Percentiles rank a stretch among this genome's conserved stretches.
Evolutionary conservation across 2,797 vertebrate genomes (phyloP).

Genomic region (Rhinella marina): DNA sequence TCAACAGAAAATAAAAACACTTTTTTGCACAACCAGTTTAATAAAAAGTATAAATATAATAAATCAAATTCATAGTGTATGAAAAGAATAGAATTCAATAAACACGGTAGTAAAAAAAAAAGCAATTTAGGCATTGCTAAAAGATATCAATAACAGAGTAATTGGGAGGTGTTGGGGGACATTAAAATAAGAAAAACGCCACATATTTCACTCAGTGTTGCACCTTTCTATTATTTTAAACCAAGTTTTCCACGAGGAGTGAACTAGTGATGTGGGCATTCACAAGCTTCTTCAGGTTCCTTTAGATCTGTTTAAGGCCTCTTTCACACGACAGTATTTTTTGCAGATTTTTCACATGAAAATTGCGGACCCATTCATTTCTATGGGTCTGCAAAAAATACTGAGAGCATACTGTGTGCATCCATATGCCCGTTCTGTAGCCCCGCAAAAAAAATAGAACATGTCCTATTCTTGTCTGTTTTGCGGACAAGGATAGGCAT

Average conservation of each 20-base stretch:
- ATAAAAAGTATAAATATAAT: background rate
- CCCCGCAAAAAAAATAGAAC: too few species aligned
- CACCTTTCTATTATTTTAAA: background rate
- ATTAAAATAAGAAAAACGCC: background rate
- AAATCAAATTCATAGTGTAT: background rate
- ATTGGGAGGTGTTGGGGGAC: background rate
- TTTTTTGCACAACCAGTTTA: background rate
- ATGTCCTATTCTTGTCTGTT: too few species aligned
- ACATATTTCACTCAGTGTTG: background rate
- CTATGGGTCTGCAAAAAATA: too few species aligned
- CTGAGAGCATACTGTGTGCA: too few species aligned
- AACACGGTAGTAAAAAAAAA: background rate
- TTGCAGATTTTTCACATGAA: too few species aligned
- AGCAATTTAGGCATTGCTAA: background rate
- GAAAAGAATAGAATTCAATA: background rate
- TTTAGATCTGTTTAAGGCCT: too few species aligned
- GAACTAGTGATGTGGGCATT: background rate
- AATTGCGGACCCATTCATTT: too few species aligned
- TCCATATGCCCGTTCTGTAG: too few species aligned
- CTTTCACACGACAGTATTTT: too few species aligned
- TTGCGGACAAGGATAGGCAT: too few species aligned
- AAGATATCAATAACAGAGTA: background rate
- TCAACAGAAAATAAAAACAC: background rate
- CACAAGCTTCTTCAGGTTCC: too few species aligned
- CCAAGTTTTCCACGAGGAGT: background rate